Conservation (phyloP, 53 echinoderm and acorn worm species). For the Actinopyga echinites region DNA sequence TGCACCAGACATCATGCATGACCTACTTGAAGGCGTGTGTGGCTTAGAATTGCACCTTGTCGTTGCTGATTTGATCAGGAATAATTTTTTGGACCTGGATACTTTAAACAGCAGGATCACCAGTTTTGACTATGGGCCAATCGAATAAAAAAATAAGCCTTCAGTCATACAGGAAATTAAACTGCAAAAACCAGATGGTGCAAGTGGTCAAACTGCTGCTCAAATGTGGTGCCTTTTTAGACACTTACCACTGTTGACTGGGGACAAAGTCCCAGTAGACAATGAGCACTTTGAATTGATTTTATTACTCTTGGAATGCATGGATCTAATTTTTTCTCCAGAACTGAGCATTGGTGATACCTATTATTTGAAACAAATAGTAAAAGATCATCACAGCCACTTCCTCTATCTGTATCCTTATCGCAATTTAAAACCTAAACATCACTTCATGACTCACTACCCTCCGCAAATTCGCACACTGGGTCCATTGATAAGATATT, state of each 20-base stretch:
- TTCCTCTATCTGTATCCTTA: constrained; percentile 36
- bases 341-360: constrained; percentile 1
- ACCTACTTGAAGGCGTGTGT: constrained; percentile 46
- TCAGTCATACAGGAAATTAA: constrained; percentile 12
- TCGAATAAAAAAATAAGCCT: constrained; percentile 45
- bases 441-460: constrained; percentile 54
- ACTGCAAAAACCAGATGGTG: constrained; percentile 38
- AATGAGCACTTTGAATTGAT: constrained; percentile 37
- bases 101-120: constrained; percentile 7
- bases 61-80: constrained; percentile 16
- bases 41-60: constrained; percentile 36
- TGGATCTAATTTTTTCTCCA: constrained; percentile 46
- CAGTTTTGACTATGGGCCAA: constrained; percentile 41
- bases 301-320: constrained; percentile 40
- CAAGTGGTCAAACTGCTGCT: constrained; percentile 35
- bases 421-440: constrained; percentile 46
- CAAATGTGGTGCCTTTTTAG: constrained; percentile 54
- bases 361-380: constrained; percentile 27
- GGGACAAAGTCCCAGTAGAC: constrained; percentile 32
- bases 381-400: constrained; percentile 42
- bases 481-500: constrained; percentile 46
- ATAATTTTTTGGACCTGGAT: constrained; percentile 9
- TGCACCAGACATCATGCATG: constrained; percentile 56
- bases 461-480: constrained; percentile 37
- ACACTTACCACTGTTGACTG: constrained; percentile 39